A percentile compares a stretch with the other conserved stretches of the same genome.
Conservation (phyloP, 2,797 vertebrate species). For the Petrocephalus sullivani region DNA sequence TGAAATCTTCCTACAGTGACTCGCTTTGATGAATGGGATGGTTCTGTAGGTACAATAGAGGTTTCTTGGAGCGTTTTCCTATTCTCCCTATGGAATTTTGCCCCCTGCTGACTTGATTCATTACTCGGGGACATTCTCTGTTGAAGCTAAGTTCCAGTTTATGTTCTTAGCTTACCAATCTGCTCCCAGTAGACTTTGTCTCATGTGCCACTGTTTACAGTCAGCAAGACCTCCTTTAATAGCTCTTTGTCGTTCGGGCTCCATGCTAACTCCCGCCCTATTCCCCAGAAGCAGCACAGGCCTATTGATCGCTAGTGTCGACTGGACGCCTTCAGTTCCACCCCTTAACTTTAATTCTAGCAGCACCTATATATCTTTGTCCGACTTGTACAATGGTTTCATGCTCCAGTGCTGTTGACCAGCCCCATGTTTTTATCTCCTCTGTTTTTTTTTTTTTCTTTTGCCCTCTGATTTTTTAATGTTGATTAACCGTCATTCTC, state of each 20-base stretch:
- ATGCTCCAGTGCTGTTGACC: not conserved
- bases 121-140: not conserved
- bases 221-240: not conserved
- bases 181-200: not conserved
- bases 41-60: not conserved
- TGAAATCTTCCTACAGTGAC: not conserved
- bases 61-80: not conserved
- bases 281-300: not conserved
- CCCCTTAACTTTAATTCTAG: not conserved
- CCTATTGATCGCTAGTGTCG: not conserved
- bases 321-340: not conserved
- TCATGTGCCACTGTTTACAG: not conserved
- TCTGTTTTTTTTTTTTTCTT: not conserved
- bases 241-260: not conserved
- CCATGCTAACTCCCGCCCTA: not conserved
- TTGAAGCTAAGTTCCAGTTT: conserved; percentile 12
- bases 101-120: not conserved
- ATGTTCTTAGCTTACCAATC: not conserved
- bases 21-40: not conserved
- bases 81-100: not conserved
- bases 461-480: not conserved
- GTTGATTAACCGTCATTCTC: not conserved
- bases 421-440: not conserved
- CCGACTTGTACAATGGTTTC: not conserved
- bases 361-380: not conserved